These are phyloP conservation scores for Tricholauxania praeusta DNA, from an alignment of 2,888 invertebrate genomes.

Conservation along the genomic window DNA sequence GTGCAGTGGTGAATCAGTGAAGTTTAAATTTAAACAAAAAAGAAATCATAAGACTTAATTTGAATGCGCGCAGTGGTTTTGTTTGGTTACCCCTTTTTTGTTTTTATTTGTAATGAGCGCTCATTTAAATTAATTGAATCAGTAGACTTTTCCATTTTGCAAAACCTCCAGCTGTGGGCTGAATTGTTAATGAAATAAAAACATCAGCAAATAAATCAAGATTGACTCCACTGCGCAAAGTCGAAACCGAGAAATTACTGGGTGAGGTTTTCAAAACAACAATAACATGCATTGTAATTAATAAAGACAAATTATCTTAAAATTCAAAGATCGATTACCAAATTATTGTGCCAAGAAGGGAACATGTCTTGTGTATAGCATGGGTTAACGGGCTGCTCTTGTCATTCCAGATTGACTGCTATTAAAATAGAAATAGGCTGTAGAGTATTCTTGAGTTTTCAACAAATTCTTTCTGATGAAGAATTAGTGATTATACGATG, in stretches of 20 bases:
- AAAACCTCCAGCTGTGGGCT: not conserved
- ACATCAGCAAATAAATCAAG: not conserved
- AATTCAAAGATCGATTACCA: too few relatives aligned
- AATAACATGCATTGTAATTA: not conserved
- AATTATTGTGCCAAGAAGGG: too few relatives aligned
- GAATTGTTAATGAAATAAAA: not conserved
- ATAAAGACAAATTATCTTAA: too few relatives aligned
- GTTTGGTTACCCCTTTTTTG: constrained; percentile 6
- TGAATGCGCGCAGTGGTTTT: not conserved
- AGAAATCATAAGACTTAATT: not conserved
- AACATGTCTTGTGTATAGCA: too few relatives aligned
- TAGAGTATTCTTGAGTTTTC: too few relatives aligned
- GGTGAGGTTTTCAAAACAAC: constrained; percentile 5
- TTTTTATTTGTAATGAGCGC: too few relatives aligned
- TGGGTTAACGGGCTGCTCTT: too few relatives aligned
- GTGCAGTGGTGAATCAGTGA: not conserved
- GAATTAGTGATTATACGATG: too few relatives aligned
- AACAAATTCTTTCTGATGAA: too few relatives aligned
- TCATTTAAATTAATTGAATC: constrained; percentile 24
- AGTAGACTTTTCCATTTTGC: constrained; percentile 1
- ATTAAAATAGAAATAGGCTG: too few relatives aligned
- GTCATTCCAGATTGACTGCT: too few relatives aligned
- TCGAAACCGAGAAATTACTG: not conserved
- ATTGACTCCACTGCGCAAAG: constrained; percentile 11
- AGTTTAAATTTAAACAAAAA: too few relatives aligned